These are phyloP conservation scores for Lasioglossum marginatum DNA, from an alignment of 2,888 invertebrate species.

Conservation along the genomic window DNA sequence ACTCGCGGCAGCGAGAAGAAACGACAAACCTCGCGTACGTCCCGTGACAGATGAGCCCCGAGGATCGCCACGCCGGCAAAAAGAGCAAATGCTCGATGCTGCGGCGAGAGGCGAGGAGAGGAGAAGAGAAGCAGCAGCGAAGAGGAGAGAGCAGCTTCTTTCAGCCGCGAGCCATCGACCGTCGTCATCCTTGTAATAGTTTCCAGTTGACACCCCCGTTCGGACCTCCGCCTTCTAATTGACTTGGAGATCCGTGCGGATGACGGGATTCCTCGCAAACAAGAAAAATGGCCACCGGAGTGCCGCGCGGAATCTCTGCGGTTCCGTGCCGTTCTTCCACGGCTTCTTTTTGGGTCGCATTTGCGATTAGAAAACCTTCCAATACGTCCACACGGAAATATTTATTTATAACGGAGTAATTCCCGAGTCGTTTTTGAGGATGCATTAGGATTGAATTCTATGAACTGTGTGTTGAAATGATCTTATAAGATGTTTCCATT, in stretches of 20 bases:
- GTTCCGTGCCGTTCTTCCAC: neutral
- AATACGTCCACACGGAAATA: neutral
- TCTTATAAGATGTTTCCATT: too few relatives aligned
- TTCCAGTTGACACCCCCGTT: neutral
- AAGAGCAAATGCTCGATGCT: constrained; percentile 12
- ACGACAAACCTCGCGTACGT: constrained; percentile 61
- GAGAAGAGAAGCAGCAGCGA: neutral
- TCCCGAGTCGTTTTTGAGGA: neutral
- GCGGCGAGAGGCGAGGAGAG: neutral
- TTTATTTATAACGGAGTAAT: neutral
- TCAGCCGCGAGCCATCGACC: neutral
- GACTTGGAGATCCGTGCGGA: constrained; percentile 2
- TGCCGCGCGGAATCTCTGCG: neutral
- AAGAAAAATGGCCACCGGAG: neutral
- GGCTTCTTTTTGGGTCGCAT: neutral
- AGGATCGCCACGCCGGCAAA: constrained; percentile 29
- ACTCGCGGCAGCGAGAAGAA: constrained; percentile 62
- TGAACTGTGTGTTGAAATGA: too few relatives aligned
- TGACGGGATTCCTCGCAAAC: neutral
- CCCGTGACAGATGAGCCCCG: constrained; percentile 64
- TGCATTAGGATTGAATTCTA: neutral
- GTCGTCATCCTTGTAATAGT: constrained; percentile 17
- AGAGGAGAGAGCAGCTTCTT: neutral
- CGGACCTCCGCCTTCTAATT: neutral
- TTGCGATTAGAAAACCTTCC: neutral